Evolutionary conservation across 1,140 invertebrate species (phyloP).

Genomic region (Paramacrobiotus metropolitanus): DNA sequence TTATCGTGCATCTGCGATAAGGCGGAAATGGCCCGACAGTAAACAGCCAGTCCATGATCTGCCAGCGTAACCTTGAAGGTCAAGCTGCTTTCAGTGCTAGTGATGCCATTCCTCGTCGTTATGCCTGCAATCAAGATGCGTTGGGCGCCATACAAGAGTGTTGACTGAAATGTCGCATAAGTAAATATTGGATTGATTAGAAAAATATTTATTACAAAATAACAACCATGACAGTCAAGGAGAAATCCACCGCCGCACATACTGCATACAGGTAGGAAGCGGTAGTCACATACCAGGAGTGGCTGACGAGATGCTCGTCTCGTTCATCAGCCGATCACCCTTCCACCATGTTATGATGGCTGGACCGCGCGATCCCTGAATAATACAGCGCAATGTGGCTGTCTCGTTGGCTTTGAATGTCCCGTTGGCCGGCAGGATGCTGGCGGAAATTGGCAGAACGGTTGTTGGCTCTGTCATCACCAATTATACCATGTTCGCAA

Average conservation of each 20-base stretch:
- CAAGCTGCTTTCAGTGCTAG: neutral
- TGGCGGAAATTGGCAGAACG: neutral
- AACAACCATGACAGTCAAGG: too few species aligned
- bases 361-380: neutral
- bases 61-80: neutral
- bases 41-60: neutral
- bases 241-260: too few species aligned
- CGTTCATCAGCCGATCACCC: neutral
- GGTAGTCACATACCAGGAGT: neutral
- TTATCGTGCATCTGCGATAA: neutral
- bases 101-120: neutral
- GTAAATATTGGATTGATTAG: too few species aligned
- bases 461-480: neutral
- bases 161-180: too few species aligned
- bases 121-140: too few species aligned
- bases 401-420: constrained; percentile 3
- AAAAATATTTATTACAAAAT: too few species aligned
- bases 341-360: constrained; percentile 4
- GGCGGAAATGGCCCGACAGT: neutral
- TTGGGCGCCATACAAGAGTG: too few species aligned
- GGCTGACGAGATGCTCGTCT: neutral
- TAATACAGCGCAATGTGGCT: neutral
- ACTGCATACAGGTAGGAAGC: too few species aligned
- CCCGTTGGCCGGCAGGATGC: neutral
- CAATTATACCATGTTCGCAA: neutral